These are phyloP conservation scores for Vireo altiloquus DNA, from an alignment of 2,113 vertebrate species.

Conservation along the genomic window DNA sequence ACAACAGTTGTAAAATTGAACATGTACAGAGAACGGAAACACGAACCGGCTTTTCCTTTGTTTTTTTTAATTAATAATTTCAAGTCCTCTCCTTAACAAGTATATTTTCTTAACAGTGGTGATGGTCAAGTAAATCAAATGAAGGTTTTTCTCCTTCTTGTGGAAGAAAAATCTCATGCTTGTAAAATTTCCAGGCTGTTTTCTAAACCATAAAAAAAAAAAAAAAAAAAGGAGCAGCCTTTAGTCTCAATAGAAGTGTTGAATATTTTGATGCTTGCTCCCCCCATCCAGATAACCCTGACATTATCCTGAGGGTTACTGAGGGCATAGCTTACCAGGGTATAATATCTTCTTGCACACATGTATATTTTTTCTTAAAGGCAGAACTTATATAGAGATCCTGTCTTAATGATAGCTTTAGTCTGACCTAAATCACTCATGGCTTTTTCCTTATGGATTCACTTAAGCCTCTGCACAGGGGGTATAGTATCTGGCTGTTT, in stretches of 20 bases:
- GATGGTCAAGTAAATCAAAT: not conserved
- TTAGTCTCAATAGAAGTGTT: not conserved
- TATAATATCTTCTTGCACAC: not conserved
- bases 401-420: not conserved
- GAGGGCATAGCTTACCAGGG: not conserved
- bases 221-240: not conserved
- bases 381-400: not conserved
- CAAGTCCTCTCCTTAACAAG: not conserved
- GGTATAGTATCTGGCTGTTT: not conserved
- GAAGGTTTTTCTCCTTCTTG: not conserved
- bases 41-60: not conserved
- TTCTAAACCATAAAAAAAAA: not conserved
- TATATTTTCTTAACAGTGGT: not conserved
- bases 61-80: not conserved
- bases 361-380: not conserved
- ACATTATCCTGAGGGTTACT: not conserved
- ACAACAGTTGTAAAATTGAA: not conserved
- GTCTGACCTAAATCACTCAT: not conserved
- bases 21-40: not conserved
- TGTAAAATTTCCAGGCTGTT: not conserved
- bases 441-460: conserved; percentile 2
- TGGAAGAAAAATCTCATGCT: not conserved
- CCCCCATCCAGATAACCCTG: not conserved
- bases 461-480: not conserved
- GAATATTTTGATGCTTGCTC: not conserved